Base-by-base conservation (phyloP, 1,140 invertebrate genomes). In the Sitodiplosis mosellana region DNA sequence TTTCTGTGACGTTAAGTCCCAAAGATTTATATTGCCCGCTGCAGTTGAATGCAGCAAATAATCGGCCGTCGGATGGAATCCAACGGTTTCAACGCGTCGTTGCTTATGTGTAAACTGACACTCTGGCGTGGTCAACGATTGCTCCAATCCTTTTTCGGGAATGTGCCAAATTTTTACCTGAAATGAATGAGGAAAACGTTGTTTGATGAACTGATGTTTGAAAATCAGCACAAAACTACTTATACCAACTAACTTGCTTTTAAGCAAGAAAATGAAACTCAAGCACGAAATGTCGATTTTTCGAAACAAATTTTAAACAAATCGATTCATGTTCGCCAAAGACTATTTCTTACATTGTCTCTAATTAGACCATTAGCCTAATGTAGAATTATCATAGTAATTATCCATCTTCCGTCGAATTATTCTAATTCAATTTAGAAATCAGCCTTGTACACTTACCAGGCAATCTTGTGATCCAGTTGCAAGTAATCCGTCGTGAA, bases 381-480 rank as follows among this genome's bases (percentile, higher is more conserved):
- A 11, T 37, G 10, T 10, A 37, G n/a, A 11, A 11, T n/a, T 37
- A 11, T 37, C 10, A 37, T n/a, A 11, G 34, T n/a, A 37, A 37
- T 37, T 37, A n/a, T 37, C 10, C 10, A n/a, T 10, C 10, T 11
- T n/a, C n/a, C 34, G 40, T 11, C 37, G 11, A 43, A 45, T 37
- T 22, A 33, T 47, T 20, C 10, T 10, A 40, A 46, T n/a, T n/a
- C n/a, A n/a, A 49, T 47, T 48, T n/a, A 45, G 36, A 11, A 11
- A 48, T 20, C 46, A 40, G 33, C n/a, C 50, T 27, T n/a, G n/a
- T n/a, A n/a, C n/a, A 60, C 69, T 69, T 66, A 82, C 85, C 67
- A 84, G 73, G 57, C 83, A 87, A 68, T 95, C 90, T 66, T 88
- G 84, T 33, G 89, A 91, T 43, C 87, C 85, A 45, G 89, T 93